phyloP scores from a whole-genome alignment of 2,113 vertebrate species.

The Prietella phreatophila region DNA sequence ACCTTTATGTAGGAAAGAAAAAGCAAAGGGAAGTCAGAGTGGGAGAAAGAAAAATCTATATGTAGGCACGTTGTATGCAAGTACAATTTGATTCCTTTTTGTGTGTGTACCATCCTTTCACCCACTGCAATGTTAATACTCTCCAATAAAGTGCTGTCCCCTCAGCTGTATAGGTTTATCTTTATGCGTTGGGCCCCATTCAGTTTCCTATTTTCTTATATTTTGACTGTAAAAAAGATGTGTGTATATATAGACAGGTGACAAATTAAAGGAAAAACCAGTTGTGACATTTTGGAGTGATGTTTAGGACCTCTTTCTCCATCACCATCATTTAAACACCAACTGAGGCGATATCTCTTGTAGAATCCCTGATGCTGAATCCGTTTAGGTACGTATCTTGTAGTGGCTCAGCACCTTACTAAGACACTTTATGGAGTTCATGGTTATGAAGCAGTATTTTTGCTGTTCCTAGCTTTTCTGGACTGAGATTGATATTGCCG shows the following conservation, averaged over 20 bases:
- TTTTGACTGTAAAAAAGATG: neutral
- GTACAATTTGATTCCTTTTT: neutral
- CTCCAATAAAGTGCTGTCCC: neutral
- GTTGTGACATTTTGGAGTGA: neutral
- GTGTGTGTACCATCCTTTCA: neutral
- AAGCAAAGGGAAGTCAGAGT: neutral
- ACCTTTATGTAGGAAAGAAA: slow-evolving; percentile 20
- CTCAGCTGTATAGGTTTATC: neutral
- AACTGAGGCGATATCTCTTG: neutral
- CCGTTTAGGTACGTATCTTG: neutral
- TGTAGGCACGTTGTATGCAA: slow-evolving; percentile 9
- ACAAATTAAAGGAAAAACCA: neutral
- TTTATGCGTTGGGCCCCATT: neutral
- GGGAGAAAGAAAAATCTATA: slow-evolving; percentile 49
- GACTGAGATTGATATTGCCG: slow-evolving; percentile 2
- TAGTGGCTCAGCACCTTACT: neutral
- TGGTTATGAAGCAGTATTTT: neutral
- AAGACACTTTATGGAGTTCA: neutral
- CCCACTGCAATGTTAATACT: neutral
- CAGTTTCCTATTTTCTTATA: neutral
- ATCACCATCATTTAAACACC: neutral
- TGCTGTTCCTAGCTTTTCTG: neutral
- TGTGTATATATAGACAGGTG: neutral
- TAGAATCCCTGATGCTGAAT: neutral
- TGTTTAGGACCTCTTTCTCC: neutral